phyloP scores from a whole-genome alignment of 2,888 invertebrate genomes.

The Sarcophaga subvicina region DNA sequence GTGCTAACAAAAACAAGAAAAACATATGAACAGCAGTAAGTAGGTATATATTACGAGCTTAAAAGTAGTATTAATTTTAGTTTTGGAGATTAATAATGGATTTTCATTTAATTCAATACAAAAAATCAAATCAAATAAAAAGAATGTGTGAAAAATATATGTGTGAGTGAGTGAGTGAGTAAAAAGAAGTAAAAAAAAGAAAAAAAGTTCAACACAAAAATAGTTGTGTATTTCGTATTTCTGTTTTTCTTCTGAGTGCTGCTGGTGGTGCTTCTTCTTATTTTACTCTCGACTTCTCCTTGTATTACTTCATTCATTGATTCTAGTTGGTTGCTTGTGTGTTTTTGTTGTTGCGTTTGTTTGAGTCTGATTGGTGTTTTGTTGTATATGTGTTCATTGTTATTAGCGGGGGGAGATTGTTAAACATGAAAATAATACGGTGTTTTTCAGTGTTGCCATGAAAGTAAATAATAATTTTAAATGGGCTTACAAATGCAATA shows the following conservation, averaged over 20 bases:
- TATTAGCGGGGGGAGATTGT: constrained; percentile 22
- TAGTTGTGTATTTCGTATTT: constrained; percentile 54
- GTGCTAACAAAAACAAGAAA: not conserved
- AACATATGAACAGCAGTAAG: no score
- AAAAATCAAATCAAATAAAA: not conserved
- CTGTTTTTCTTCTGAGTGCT: constrained; percentile 11
- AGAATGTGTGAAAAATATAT: not conserved
- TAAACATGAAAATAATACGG: constrained; percentile 31
- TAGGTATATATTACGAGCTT: no score
- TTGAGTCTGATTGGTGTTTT: not conserved
- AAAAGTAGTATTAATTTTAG: no score
- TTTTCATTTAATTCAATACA: not conserved
- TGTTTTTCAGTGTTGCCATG: constrained; percentile 32
- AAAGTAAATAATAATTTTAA: not conserved
- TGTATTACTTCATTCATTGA: constrained; percentile 64
- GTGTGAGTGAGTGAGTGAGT: constrained; percentile 10
- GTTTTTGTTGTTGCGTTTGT: constrained; percentile 31
- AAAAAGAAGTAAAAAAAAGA: not conserved
- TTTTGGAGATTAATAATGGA: no score
- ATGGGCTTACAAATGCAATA: not conserved
- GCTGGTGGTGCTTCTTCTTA: constrained; percentile 16
- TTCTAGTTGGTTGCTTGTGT: constrained; percentile 30
- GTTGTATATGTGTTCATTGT: constrained; percentile 6
- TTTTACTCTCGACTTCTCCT: constrained; percentile 45
- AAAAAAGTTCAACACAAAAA: constrained; percentile 47